Evolutionary conservation across 2,888 invertebrate species (phyloP), one percentile per base, ranked within the genome.

Genomic region (Euproctis similis): DNA sequence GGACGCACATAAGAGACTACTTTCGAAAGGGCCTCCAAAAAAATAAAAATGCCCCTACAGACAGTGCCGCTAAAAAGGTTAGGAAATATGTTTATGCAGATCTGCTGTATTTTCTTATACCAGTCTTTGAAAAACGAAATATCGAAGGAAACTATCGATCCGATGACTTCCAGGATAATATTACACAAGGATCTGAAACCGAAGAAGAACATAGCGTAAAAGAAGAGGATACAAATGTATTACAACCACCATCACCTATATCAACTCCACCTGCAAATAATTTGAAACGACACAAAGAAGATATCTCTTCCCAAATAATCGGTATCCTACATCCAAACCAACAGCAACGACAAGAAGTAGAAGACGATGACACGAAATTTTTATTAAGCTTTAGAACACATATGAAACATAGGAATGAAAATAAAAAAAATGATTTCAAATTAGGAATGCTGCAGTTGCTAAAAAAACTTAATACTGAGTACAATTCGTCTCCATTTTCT

Each of bases 321-420:
- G 25, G 28, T 31, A 31, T 36, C 19, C 31, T 31, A 32, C 32
- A 36, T 32, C 29, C 32, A 26, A 32, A 32, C 12, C 33, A 36
- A 36, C 32, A 36, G 28, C 29, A 27, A 31, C 36, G 14, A 30
- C 32, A 38, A 30, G 30, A 32, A 36, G 31, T 32, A 26, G 30
- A 34, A 26, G 36, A 37, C 33, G 33, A 33, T 20, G 36, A 33
- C 30, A 30, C 12, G 25, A 37, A 34, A 28, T 32, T 34, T 39
- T 35, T 39, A 35, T 35, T 39, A 9, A 39, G 35, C 28, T 39
- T 39, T 32, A 28, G 35, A 26, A 32, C 23, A 33, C 30, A 35
- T 28, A 34, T 37, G 37, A 37, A 37, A 37, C 10, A 37, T 23
- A 37, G 33, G 33, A 31, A 23, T 28, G 26, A 30, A 24, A 30